Percentiles rank a stretch among this genome's conserved stretches.
Conservation (phyloP, 2,797 vertebrate genomes). For the Potorous gilbertii region DNA sequence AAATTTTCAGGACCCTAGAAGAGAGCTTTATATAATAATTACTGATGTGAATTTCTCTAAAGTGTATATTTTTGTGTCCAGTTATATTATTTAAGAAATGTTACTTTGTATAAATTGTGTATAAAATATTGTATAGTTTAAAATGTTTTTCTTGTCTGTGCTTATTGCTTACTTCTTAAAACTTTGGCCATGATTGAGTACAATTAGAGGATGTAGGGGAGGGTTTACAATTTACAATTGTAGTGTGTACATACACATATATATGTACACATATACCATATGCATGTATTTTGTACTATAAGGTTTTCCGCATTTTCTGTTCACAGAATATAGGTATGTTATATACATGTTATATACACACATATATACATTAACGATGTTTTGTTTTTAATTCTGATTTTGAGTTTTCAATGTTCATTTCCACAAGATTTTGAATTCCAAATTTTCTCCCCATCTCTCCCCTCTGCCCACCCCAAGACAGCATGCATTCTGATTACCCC, state of each 20-base stretch:
- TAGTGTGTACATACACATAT: no score
- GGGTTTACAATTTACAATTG: slow-evolving; percentile 79
- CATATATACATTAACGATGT: no score
- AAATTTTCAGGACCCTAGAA: slow-evolving; percentile 86
- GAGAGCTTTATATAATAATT: slow-evolving; percentile 89
- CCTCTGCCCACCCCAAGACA: no score
- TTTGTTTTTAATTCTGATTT: no score
- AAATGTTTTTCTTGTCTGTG: slow-evolving; percentile 88
- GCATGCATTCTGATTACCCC: no score
- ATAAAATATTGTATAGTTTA: slow-evolving; percentile 89
- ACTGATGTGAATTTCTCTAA: slow-evolving; percentile 90
- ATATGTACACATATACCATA: background rate
- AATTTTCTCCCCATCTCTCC: no score
- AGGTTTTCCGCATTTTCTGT: background rate
- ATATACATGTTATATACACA: no score
- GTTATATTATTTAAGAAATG: slow-evolving; percentile 91
- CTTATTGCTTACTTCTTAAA: slow-evolving; percentile 89
- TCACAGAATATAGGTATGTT: background rate
- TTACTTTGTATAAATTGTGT: slow-evolving; percentile 91
- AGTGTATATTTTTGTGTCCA: slow-evolving; percentile 91
- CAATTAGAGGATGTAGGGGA: slow-evolving; percentile 43
- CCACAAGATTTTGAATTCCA: no score
- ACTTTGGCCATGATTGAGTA: slow-evolving; percentile 86
- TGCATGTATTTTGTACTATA: background rate
- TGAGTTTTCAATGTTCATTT: no score